These are phyloP conservation scores for Melipona bicolor DNA, from an alignment of 2,888 invertebrate genomes.

Conservation along the genomic window DNA sequence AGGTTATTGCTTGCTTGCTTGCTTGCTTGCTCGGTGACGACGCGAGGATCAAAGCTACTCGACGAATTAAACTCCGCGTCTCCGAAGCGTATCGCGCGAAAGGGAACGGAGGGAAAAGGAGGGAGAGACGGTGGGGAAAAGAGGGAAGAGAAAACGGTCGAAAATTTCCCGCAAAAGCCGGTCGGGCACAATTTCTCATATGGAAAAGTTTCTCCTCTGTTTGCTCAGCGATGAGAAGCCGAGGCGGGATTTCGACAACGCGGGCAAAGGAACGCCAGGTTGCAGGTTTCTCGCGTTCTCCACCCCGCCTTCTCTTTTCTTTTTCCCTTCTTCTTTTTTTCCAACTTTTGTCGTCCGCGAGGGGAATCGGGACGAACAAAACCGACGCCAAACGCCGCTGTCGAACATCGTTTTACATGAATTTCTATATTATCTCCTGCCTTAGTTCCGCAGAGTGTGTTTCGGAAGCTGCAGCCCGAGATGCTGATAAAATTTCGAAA, in stretches of 20 bases:
- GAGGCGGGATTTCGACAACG: slow-evolving; percentile 19
- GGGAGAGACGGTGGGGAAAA: background rate
- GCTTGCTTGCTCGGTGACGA: slow-evolving; percentile 28
- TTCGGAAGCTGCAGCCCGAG: background rate
- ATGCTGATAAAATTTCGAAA: too few relatives aligned
- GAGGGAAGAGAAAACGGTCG: background rate
- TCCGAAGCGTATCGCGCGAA: slow-evolving; percentile 28
- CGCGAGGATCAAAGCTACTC: slow-evolving; percentile 52
- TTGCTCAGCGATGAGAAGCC: slow-evolving; percentile 19
- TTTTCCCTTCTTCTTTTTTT: background rate
- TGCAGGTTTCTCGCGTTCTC: slow-evolving; percentile 47
- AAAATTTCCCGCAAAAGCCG: slow-evolving; percentile 59
- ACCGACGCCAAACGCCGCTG: slow-evolving; percentile 31
- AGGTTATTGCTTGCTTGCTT: slow-evolving; percentile 50
- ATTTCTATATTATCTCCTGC: background rate
- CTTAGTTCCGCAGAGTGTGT: background rate
- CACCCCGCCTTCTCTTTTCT: background rate
- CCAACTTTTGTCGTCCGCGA: slow-evolving; percentile 40
- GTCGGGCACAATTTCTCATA: slow-evolving; percentile 72
- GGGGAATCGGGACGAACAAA: slow-evolving; percentile 39
- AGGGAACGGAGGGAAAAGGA: background rate
- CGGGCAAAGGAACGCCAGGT: slow-evolving; percentile 34
- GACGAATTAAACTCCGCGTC: slow-evolving; percentile 55
- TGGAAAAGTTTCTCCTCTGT: slow-evolving; percentile 69
- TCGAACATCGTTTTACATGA: slow-evolving; percentile 15